Conservation (phyloP, 2,888 invertebrate genomes). For the Stenichneumon culpator region DNA sequence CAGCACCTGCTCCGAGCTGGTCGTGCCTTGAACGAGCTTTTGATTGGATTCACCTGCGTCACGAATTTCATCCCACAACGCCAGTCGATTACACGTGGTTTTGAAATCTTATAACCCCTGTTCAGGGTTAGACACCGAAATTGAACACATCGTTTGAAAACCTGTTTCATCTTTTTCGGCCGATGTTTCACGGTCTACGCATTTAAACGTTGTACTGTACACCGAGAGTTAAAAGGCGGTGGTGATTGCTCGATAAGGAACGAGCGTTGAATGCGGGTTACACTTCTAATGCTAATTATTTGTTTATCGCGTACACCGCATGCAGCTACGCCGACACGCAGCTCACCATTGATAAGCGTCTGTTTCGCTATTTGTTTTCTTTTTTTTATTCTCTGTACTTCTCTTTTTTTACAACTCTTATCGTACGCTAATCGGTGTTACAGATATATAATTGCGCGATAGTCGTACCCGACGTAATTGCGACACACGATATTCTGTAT, state of each 20-base stretch:
- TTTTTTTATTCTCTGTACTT: not conserved
- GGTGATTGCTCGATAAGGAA: constrained; percentile 12
- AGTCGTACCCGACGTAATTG: not conserved
- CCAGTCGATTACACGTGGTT: constrained; percentile 48
- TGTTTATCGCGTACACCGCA: constrained; percentile 78
- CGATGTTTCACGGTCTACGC: not conserved
- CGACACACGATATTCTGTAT: not conserved
- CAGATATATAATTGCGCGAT: constrained; percentile 3
- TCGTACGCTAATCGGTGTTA: constrained; percentile 13
- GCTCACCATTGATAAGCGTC: constrained; percentile 73
- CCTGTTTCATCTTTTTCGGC: not conserved
- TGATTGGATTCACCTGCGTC: constrained; percentile 79
- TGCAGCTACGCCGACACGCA: constrained; percentile 72
- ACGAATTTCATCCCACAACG: constrained; percentile 51
- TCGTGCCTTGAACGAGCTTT: constrained; percentile 67
- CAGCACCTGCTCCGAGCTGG: constrained; percentile 72
- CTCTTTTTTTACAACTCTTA: constrained; percentile 9
- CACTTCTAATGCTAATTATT: constrained; percentile 80
- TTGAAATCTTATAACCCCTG: constrained; percentile 45
- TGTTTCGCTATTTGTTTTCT: constrained; percentile 6
- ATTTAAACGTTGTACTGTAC: constrained; percentile 1
- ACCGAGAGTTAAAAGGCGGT: constrained; percentile 1
- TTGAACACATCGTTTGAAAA: constrained; percentile 8
- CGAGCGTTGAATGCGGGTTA: constrained; percentile 69
- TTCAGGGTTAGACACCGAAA: not conserved